These are phyloP conservation scores for Equus przewalskii DNA, from an alignment of 2,113 vertebrate genomes.

Conservation along the genomic window DNA sequence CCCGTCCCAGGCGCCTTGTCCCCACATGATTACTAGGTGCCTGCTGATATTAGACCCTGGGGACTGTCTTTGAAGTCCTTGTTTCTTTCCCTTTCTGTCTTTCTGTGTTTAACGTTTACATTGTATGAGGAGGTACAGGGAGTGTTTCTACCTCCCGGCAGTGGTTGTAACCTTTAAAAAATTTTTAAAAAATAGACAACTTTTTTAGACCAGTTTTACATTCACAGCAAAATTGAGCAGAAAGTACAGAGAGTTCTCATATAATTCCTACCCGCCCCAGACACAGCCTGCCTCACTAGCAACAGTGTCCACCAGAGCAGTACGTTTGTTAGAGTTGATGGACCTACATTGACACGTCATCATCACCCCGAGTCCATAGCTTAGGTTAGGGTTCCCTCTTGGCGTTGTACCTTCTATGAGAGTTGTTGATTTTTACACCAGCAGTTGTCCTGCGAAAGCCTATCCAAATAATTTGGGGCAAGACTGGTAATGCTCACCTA, in stretches of 20 bases:
- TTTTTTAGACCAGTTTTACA: not conserved
- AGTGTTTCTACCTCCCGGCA: not conserved
- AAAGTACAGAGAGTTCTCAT: not conserved
- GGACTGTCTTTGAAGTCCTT: slow-evolving; percentile 37
- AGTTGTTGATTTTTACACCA: not conserved
- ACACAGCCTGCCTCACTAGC: too few relatives aligned
- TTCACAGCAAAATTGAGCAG: not conserved
- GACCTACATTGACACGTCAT: not conserved
- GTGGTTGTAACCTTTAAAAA: not conserved
- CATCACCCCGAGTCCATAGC: not conserved
- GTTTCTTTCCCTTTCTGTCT: not conserved
- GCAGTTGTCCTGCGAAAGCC: not conserved
- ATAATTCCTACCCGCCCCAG: not conserved
- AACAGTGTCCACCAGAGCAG: not conserved
- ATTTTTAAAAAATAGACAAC: not conserved
- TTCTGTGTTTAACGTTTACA: not conserved
- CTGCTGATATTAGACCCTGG: slow-evolving; percentile 59
- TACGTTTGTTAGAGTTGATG: not conserved
- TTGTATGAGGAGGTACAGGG: not conserved
- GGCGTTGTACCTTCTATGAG: not conserved
- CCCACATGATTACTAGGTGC: slow-evolving; percentile 47
- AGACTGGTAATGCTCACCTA: not conserved
- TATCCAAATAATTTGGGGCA: not conserved
- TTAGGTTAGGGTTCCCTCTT: not conserved
- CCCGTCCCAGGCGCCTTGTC: slow-evolving; percentile 72